These are phyloP conservation scores for Leptobrachium ailaonicum DNA, from an alignment of 2,113 vertebrate species.

Conservation along the genomic window DNA sequence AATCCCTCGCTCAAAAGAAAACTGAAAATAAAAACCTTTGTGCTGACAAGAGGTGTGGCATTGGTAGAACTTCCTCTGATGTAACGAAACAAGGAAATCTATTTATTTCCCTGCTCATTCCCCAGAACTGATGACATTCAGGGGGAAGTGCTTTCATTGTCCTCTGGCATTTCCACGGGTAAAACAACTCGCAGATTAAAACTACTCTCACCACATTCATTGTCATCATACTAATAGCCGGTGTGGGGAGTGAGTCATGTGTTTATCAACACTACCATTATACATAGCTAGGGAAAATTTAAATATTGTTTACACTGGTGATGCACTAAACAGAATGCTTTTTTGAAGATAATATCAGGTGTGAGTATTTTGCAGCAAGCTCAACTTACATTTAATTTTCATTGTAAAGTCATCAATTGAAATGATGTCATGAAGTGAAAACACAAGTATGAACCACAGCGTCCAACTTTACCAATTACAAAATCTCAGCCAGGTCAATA, in stretches of 20 bases:
- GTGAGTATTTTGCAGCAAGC: too few relatives aligned
- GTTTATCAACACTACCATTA: background rate
- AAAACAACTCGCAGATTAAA: background rate
- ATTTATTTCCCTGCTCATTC: conserved; percentile 25
- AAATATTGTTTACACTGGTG: background rate
- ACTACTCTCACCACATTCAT: background rate
- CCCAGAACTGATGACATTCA: background rate
- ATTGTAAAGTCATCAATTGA: too few relatives aligned
- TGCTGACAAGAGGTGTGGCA: background rate
- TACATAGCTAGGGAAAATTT: background rate
- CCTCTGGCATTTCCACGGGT: conserved; percentile 20
- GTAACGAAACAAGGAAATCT: conserved; percentile 46
- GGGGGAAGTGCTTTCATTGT: background rate
- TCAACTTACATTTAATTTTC: too few relatives aligned
- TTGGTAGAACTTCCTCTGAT: conserved; percentile 35
- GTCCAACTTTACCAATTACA: too few relatives aligned
- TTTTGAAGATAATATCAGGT: background rate
- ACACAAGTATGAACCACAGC: too few relatives aligned
- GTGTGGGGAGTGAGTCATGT: conserved; percentile 16
- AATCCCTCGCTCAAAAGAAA: background rate
- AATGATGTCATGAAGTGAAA: too few relatives aligned
- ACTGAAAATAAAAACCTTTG: conserved; percentile 27
- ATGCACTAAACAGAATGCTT: background rate
- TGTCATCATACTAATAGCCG: background rate
- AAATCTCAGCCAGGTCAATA: too few relatives aligned